Evolutionary conservation across 2,888 invertebrate genomes (phyloP), one percentile per base, ranked within the genome.

Genomic region (Metalampra italica): DNA sequence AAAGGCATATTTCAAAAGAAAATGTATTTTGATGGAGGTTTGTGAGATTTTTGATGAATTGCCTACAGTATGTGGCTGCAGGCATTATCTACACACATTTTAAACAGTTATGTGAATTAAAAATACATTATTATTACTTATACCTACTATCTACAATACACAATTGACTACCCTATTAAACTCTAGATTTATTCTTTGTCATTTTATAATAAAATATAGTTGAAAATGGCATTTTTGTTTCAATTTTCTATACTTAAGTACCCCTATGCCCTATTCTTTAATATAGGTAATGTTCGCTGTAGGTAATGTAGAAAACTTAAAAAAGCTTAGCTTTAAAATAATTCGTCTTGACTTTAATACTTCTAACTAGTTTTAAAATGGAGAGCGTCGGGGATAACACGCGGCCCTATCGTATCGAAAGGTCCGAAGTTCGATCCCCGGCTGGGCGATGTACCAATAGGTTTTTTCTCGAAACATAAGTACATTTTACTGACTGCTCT

Each of bases 161-260:
- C 83, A 85, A 85, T 84, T 83, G 82, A 86, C 83, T 83, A 83
- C 82, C 81, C 84, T 88, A 88, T 82, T 88, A 88, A 91, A 90
- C 90, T 91, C 91, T 92, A 92, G 92, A 91, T 91, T 91, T 92
- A 92, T 92, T 92, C 91, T 92, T 92, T 92, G 92, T 92, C 91
- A 92, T 92, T 92, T 92, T 92, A 91, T 92, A 92, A 92, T 92
- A 92, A 92, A 92, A 92, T 83, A 86, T 87, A 87, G 85, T 83
- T 87, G 82, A 83, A 85, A 84, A 81, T 74, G 61, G 68, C 56
- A 64, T 68, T 65, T 62, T 64, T 60, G 67, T 67, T 66, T 59
- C 57, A 59, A 57, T 57, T 51, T 13, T 5, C 22, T 5, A 22
- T 22, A 22, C 5, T 3, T 22, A 22, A 3, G 5, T 22, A 22